Evolutionary conservation across 23 tunicate species (phyloP).

Genomic region (Aplidium turbinatum): DNA sequence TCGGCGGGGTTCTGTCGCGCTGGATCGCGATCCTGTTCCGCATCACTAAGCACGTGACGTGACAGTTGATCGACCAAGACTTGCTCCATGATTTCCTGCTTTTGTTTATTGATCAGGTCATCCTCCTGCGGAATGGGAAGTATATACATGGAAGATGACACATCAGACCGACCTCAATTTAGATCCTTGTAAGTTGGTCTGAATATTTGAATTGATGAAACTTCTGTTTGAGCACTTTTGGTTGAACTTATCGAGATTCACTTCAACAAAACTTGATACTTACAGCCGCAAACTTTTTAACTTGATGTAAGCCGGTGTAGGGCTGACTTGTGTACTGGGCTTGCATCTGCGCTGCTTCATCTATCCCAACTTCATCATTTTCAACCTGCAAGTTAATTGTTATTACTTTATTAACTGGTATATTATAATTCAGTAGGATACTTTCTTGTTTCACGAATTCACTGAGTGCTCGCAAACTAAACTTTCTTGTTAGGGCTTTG

Average conservation of each 20-base stretch:
- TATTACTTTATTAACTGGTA: too few species aligned
- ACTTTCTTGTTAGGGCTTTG: too few species aligned
- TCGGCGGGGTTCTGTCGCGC: constrained; percentile 86
- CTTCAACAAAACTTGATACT: constrained; percentile 21
- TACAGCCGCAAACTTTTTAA: constrained; percentile 80
- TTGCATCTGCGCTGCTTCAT: constrained; percentile 81
- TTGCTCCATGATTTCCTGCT: constrained; percentile 89
- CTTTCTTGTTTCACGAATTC: too few species aligned
- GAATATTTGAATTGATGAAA: too few species aligned
- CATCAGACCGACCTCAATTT: too few species aligned
- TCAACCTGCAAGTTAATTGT: constrained; percentile 2
- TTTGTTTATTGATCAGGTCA: constrained; percentile 59
- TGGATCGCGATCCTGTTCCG: constrained; percentile 88
- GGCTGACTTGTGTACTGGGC: constrained; percentile 62
- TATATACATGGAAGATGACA: neutral
- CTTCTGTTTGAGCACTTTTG: too few species aligned
- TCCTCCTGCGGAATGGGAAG: constrained; percentile 55
- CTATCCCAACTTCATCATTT: constrained; percentile 36
- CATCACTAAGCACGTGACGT: constrained; percentile 92
- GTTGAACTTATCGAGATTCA: neutral
- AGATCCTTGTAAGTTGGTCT: too few species aligned
- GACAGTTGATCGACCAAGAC: constrained; percentile 85
- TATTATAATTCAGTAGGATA: too few species aligned
- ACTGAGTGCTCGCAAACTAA: too few species aligned
- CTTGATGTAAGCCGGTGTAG: constrained; percentile 71